Conservation (phyloP, 2,113 vertebrate species). For the Muscicapa adusta region DNA sequence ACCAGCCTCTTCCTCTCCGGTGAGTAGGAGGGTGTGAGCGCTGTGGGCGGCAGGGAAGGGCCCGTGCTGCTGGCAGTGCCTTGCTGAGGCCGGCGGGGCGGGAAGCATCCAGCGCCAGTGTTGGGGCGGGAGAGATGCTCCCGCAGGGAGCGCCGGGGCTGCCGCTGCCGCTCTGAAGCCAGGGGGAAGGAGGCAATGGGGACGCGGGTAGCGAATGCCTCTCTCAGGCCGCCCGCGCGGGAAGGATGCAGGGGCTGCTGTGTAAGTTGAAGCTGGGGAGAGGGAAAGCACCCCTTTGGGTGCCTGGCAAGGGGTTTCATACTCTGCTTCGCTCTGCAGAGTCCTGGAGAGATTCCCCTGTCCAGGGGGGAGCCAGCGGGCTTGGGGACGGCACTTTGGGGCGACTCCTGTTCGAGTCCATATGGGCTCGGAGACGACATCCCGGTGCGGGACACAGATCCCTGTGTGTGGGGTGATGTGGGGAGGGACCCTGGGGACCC, state of each 20-base stretch:
- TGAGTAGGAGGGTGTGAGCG: not conserved
- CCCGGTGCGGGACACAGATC: not conserved
- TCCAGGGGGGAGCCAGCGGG: fast-evolving
- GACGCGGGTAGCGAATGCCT: not conserved
- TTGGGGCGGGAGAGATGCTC: fast-evolving
- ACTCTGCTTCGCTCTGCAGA: not conserved
- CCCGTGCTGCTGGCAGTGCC: not conserved
- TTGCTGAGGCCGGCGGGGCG: fast-evolving
- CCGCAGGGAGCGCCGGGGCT: not conserved
- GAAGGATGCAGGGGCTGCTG: not conserved
- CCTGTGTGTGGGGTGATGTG: not conserved
- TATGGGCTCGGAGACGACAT: not conserved
- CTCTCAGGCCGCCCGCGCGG: not conserved
- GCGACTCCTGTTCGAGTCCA: not conserved
- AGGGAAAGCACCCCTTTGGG: not conserved
- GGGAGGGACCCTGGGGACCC: not conserved
- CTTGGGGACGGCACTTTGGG: not conserved
- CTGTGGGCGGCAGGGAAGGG: not conserved
- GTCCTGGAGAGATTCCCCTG: not conserved
- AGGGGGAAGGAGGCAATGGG: not conserved
- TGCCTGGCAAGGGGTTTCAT: not conserved
- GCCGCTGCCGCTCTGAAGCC: not conserved
- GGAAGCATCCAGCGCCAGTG: not conserved
- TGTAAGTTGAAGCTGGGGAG: not conserved
- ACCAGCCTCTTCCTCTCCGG: constrained; percentile 22